A percentile compares a stretch with the other conserved stretches of the same genome.
phyloP scores from a whole-genome alignment of 1,140 invertebrate genomes.

The Scylla paramamosain region DNA sequence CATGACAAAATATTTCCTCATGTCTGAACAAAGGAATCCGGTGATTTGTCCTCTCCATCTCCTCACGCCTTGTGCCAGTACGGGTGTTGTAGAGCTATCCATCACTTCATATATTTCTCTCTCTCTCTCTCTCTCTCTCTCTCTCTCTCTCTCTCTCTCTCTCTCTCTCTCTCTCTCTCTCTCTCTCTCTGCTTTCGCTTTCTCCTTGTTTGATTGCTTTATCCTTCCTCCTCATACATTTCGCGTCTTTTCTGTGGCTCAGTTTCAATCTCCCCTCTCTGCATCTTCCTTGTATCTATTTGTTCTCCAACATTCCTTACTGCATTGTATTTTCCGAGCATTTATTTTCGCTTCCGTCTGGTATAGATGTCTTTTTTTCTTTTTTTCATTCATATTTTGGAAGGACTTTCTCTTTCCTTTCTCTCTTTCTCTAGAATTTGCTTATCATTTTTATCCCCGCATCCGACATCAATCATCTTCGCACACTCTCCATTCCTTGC shows the following conservation, averaged over 20 bases:
- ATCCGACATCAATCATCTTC: no score
- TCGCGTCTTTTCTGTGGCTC: not conserved
- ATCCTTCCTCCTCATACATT: not conserved
- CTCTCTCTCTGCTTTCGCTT: not conserved
- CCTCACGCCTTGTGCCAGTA: not conserved
- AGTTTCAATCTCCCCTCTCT: no score
- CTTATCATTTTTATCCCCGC: no score
- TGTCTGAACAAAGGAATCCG: not conserved
- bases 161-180: not conserved
- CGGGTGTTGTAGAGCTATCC: not conserved
- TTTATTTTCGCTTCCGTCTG: no score
- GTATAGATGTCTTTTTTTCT: no score
- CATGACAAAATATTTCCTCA: constrained; percentile 3
- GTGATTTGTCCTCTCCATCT: not conserved
- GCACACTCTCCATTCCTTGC: not conserved
- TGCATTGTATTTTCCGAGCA: no score
- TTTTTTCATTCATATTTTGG: no score
- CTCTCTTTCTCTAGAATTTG: no score
- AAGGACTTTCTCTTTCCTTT: no score
- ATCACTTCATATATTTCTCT: not conserved
- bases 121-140: not conserved
- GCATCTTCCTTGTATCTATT: no score
- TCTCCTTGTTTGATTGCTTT: not conserved
- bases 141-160: not conserved
- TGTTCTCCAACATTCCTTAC: no score